Evolutionary conservation across 2,113 vertebrate species (phyloP).

Genomic region (Stegastes partitus): DNA sequence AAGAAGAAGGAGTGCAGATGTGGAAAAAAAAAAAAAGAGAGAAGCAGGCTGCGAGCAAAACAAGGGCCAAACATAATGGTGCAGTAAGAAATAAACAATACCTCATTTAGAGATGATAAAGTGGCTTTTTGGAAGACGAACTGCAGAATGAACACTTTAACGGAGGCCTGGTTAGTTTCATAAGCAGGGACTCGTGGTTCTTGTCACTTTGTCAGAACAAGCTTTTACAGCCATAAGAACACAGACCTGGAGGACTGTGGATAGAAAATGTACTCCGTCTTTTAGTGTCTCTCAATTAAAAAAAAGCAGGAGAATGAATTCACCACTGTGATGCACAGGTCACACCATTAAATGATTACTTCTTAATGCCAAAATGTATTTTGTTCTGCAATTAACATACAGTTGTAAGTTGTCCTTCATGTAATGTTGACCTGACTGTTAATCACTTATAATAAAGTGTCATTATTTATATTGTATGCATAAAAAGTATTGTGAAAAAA

Average conservation of each 20-base stretch:
- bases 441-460: no score
- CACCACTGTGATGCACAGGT: no score
- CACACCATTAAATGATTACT: no score
- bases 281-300: no score
- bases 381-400: no score
- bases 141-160: background rate
- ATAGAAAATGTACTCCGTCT: background rate
- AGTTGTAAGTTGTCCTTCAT: no score
- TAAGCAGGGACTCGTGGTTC: slow-evolving; percentile 4
- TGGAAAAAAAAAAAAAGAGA: slow-evolving; percentile 5
- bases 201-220: slow-evolving; percentile 3
- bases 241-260: background rate
- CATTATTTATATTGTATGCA: no score
- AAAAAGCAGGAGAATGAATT: no score
- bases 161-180: slow-evolving; percentile 6
- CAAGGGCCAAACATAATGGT: slow-evolving; percentile 32
- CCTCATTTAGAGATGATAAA: slow-evolving; percentile 11
- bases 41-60: background rate
- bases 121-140: background rate
- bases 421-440: no score
- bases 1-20: background rate
- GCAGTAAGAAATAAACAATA: slow-evolving; percentile 6
- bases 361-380: no score
- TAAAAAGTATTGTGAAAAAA: no score
- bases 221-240: slow-evolving; percentile 6